Percentiles rank a stretch among this genome's conserved stretches.
phyloP scores from a whole-genome alignment of 2,888 invertebrate genomes.

The Hymenopus coronatus region DNA sequence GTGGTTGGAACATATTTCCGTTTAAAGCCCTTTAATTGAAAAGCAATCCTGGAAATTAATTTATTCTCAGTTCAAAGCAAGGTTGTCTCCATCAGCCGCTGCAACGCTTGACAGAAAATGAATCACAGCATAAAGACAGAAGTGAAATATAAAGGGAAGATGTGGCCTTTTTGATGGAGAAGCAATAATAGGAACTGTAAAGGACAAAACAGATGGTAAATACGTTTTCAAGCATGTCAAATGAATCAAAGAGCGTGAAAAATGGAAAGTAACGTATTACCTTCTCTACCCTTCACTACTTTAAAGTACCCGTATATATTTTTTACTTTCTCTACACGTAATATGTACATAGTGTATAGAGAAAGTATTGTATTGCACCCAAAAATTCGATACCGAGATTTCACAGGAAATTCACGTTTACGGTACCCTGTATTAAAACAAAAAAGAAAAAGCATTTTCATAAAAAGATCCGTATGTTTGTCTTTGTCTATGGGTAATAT shows the following conservation, averaged over 20 bases:
- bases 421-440: too few species aligned
- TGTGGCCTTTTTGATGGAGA: not conserved
- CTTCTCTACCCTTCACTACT: too few species aligned
- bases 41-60: not conserved
- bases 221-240: not conserved
- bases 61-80: not conserved
- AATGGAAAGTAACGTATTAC: not conserved
- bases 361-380: too few species aligned
- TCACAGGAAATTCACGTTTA: too few species aligned
- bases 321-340: too few species aligned
- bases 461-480: too few species aligned
- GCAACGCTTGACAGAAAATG: not conserved
- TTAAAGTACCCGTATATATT: too few species aligned
- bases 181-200: not conserved
- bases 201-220: not conserved
- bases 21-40: not conserved
- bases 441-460: too few species aligned
- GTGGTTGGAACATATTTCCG: not conserved
- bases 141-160: not conserved
- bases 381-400: too few species aligned
- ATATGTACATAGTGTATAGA: too few species aligned
- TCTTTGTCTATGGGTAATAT: too few species aligned
- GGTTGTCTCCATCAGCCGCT: not conserved
- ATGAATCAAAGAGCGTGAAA: not conserved
- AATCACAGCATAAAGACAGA: not conserved